Base-by-base conservation (phyloP, 1,140 invertebrate species). In the Brachionus sp. region DNA sequence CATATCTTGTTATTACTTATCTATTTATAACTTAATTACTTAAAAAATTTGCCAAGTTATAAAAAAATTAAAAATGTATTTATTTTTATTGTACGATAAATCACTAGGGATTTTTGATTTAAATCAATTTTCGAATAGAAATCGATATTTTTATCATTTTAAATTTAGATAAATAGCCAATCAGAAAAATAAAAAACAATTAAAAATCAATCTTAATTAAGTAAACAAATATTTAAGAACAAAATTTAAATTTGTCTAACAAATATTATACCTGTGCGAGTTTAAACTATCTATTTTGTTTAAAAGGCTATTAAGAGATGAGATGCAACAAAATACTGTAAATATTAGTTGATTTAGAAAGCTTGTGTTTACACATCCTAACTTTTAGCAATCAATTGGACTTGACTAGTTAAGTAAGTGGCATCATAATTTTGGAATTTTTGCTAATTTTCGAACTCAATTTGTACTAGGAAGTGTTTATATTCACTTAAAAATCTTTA, bases 251-350 rank as follows among this genome's bases (percentile, higher is more conserved):
- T 70, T 70, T 16, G 33, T 7, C 33, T 70, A 39, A 44, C 33
- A 25, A 75, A 46, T 46, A 75, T 75, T 75, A 73, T 73, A 73
- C 68, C 68, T 73, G 68, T 39, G 68, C 42, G 68, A 73, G 68
- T 73, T 42, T 57, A 57, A 66, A 66, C 64, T 73, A 73, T 73
- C 68, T 73, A 73, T 42, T 73, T 73, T 42, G 13, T 3, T 42
- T 66, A 13, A 37, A 66, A 33, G 25, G 13, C 33, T 33, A 33
- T 73, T 73, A 39, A 73, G 70, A 75, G 16, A 25, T 23, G 42
- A 57, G 50, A 57, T 57, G 39, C 29, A 29, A 46, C 23, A 25
- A 25, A 46, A n/a, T 2, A 46, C 13, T 46, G 70, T 75, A 75
- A 75, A 75, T 75, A 75, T 75, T 75, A 46, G 70, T 46, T 57